These are phyloP conservation scores for Erebia ligea DNA, from an alignment of 2,888 invertebrate genomes.

Conservation along the genomic window DNA sequence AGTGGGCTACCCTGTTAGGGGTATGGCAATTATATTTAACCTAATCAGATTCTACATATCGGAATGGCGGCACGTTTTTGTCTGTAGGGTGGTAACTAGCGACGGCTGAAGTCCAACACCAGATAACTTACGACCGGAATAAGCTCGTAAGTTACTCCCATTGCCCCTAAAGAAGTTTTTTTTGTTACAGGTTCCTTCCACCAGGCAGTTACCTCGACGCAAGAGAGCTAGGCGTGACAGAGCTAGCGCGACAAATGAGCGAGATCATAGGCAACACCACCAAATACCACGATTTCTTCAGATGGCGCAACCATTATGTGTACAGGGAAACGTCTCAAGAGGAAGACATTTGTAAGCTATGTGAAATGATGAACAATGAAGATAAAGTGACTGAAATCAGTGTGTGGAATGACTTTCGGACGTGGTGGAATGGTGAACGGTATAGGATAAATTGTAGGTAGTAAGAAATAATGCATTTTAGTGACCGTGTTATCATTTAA, in stretches of 20 bases:
- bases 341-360: conserved; percentile 44
- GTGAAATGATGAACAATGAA: conserved; percentile 43
- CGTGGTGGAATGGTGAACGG: conserved; percentile 42
- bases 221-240: conserved; percentile 41
- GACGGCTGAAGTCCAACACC: no score
- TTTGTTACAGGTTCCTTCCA: conserved; percentile 45
- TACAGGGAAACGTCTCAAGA: conserved; percentile 38
- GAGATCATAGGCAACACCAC: conserved; percentile 43
- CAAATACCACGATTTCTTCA: conserved; percentile 46
- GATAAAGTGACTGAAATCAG: conserved; percentile 22
- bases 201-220: conserved; percentile 50
- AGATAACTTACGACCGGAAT: no score
- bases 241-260: conserved; percentile 45
- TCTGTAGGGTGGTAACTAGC: no score
- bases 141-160: no score
- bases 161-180: no score
- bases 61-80: no score
- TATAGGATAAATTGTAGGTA: conserved; percentile 31
- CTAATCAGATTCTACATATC: no score
- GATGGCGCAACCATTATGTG: conserved; percentile 48
- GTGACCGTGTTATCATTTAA: no score
- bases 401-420: conserved; percentile 40
- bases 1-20: no score
- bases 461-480: no score
- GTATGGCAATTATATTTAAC: no score